Evolutionary conservation across 2,888 invertebrate genomes (phyloP).

Genomic region (Pandemis cinnamomeana): DNA sequence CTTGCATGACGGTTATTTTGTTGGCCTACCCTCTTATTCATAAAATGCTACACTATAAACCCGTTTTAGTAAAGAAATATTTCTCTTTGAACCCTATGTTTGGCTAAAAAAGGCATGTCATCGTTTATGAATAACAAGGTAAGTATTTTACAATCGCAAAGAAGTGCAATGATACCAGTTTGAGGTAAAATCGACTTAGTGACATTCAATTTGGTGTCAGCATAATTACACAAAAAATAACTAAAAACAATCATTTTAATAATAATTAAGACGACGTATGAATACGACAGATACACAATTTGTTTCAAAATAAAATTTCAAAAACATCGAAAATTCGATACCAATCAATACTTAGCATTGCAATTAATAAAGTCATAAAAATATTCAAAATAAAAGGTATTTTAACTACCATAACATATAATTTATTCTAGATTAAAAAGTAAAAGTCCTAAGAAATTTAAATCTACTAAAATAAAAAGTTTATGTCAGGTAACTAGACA

Average conservation of each 20-base stretch:
- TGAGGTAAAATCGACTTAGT: not conserved
- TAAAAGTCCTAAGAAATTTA: slow-evolving; percentile 32
- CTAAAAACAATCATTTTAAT: not conserved
- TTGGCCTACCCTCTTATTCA: slow-evolving; percentile 1
- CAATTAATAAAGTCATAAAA: not conserved
- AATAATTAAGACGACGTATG: not conserved
- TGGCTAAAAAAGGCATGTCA: too few relatives aligned
- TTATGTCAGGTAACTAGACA: slow-evolving; percentile 26
- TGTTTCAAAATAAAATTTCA: not conserved
- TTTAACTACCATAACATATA: slow-evolving; percentile 9
- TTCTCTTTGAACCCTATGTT: too few relatives aligned
- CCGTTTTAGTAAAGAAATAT: too few relatives aligned
- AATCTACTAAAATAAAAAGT: not conserved
- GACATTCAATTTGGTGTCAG: not conserved
- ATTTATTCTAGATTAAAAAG: slow-evolving; percentile 17
- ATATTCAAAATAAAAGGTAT: slow-evolving; percentile 5
- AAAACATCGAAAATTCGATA: slow-evolving; percentile 2
- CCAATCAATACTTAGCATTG: slow-evolving; percentile 13
- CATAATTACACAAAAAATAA: not conserved
- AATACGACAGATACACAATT: not conserved
- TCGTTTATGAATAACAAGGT: not conserved
- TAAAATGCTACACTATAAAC: not conserved
- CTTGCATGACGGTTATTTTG: not conserved
- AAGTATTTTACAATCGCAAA: not conserved
- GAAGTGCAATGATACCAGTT: not conserved